These are phyloP conservation scores for Glomeris maerens DNA, from an alignment of 1,140 invertebrate genomes.

Conservation along the genomic window DNA sequence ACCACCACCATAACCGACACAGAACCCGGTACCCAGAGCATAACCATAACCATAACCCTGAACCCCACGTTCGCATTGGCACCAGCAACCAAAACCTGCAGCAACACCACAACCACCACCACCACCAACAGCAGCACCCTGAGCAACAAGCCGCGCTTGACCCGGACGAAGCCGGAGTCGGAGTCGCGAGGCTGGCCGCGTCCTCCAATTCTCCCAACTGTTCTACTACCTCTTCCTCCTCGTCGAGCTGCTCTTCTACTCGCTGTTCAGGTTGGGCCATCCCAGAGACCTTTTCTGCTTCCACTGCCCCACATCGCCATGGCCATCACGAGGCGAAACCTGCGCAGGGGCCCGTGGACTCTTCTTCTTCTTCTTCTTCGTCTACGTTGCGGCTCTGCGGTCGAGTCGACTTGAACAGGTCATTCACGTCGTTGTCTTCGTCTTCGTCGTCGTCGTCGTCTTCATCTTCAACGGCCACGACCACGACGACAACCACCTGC, in stretches of 20 bases:
- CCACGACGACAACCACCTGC: not conserved
- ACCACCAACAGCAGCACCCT: conserved; percentile 12
- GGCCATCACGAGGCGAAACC: too few relatives aligned
- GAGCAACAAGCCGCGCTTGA: not conserved
- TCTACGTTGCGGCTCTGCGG: too few relatives aligned
- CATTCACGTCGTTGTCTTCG: too few relatives aligned
- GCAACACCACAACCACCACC: conserved; percentile 6
- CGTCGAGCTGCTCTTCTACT: not conserved
- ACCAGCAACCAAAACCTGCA: conserved; percentile 8
- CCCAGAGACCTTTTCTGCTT: too few relatives aligned
- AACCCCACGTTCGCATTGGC: not conserved
- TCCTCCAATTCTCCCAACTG: not conserved
- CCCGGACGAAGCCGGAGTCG: not conserved
- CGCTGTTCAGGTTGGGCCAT: too few relatives aligned
- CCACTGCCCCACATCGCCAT: too few relatives aligned
- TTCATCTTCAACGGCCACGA: not conserved
- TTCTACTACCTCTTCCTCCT: not conserved
- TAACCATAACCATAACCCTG: not conserved
- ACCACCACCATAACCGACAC: not conserved
- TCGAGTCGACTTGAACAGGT: too few relatives aligned
- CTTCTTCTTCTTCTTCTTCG: too few relatives aligned
- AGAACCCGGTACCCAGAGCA: not conserved
- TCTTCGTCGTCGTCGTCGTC: not conserved
- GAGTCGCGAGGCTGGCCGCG: not conserved
- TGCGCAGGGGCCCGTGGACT: too few relatives aligned